Evolutionary conservation across 2,797 vertebrate species (phyloP), one percentile per base, ranked within the genome.

Genomic region (Acridotheres tristis): DNA sequence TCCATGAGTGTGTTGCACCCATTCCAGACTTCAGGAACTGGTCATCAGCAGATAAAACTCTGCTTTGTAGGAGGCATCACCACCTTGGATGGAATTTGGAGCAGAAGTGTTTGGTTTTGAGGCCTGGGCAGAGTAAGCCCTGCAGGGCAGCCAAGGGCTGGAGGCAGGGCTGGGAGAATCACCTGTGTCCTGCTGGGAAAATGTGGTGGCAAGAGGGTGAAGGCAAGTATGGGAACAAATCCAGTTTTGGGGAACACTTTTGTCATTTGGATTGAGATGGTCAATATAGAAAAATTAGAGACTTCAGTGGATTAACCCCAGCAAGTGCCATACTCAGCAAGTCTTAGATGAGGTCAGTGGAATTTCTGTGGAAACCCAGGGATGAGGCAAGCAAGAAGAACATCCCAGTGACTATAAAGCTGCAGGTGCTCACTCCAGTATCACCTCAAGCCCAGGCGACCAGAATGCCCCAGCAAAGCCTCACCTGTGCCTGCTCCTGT

Each of bases 31-130:
- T 51, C 54, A 78, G 62, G n/a, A 21, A 77, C 7, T 66, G 57
- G 4, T 78, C 40, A 43, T 71, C 43, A 71, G 30, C 62, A 71
- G 65, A 23, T 50, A 36, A 8, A 66, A 65, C 4, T 32, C 50
- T 82, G 57, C 20, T 61, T 69, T 6, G 8, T 6, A 38, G 40
- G 48, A 75, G 54, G 3, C 17, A 50, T 32, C 1, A 1, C 9
- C 67, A 27, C 16, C 17, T 67, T 0, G 0, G n/a, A 27, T 62
- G 29, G 22, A n/a, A 45, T 62, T 72, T 3, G 16, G 29, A 27
- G 53, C 29, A 40, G 32, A 75, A 74, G 9, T 18, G 17, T n/a
- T 59, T 32, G 30, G n/a, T 11, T 76, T 43, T 54, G 54, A 72
- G 21, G 38, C 18, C n/a, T 57, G 58, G 48, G 23, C 22, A 69